Base-by-base conservation (phyloP, 2,888 invertebrate species). In the Hydriomena furcata region DNA sequence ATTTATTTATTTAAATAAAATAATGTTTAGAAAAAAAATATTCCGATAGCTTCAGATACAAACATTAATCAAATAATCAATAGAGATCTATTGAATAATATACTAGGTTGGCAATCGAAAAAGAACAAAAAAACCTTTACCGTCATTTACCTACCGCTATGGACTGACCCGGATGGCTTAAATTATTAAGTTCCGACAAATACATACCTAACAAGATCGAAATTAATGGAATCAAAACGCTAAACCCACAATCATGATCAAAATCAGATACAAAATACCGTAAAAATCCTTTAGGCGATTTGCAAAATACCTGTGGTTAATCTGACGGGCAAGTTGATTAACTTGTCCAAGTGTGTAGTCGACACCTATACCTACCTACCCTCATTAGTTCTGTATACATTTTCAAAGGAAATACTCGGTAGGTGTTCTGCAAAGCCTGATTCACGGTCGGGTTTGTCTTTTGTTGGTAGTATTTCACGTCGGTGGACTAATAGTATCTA, bases 261-360 rank as follows among this genome's bases (percentile, higher is more conserved):
- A 30, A 37, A 46, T 25, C 32, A 37, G 38, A 13, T 46, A 25
- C 13, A 27, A 32, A 32, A 38, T 20, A 10, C 45, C 45, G 35
- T 28, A 44, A 36, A 36, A 31, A 30, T 45, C 17, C 17, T 25
- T 25, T 13, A 13, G 1, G 8, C 25, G 25, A 47, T 47, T 47
- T 27, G 13, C 28, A 35, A 37, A 47, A 42, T 48, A 41, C 41
- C 36, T 32, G 46, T 24, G 46, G 52, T 42, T 41, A 46, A 32
- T 27, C 41, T 5, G 40, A 31, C 40, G 31, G 34, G 21, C 36
- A 6, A 13, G 34, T 28, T 36, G 32, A 52, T 52, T 52, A 52
- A 46, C 36, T 52, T 37, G 46, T 52, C 36, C 2, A 31, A 32
- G 30, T 21, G 20, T 34, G 24, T 17, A 40, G 28, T 41, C 36